Percentiles rank a stretch among this genome's conserved stretches.
phyloP scores from a whole-genome alignment of 2,113 vertebrate genomes.

The Oncorhynchus gorbuscha region DNA sequence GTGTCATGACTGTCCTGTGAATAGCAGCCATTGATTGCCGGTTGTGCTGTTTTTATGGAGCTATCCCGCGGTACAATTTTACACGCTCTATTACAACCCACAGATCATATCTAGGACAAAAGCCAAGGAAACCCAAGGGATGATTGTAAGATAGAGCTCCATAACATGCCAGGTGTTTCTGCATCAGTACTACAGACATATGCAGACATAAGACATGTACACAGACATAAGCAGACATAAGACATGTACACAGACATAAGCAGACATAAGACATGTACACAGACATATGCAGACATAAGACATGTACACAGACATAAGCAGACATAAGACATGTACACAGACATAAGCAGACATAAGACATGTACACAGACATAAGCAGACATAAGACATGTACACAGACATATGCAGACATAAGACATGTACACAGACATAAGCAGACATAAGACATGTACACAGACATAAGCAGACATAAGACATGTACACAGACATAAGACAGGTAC shows the following conservation, averaged over 20 bases:
- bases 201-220: background rate
- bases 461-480: no score
- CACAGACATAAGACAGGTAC: background rate
- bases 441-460: no score
- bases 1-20: constrained; percentile 4
- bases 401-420: no score
- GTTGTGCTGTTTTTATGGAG: constrained; percentile 21
- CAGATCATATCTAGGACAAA: constrained; percentile 23
- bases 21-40: constrained; percentile 2
- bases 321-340: no score
- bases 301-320: background rate
- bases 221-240: background rate
- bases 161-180: constrained; percentile 31
- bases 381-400: no score
- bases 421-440: background rate
- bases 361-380: background rate
- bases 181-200: background rate
- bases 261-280: background rate
- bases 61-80: constrained; percentile 40
- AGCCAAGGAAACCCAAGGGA: constrained; percentile 6
- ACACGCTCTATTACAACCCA: constrained; percentile 35
- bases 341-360: no score
- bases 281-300: background rate
- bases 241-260: background rate
- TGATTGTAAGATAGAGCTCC: background rate